Base-by-base conservation (phyloP, 2,888 invertebrate species). In the Leucophenga montana region DNA sequence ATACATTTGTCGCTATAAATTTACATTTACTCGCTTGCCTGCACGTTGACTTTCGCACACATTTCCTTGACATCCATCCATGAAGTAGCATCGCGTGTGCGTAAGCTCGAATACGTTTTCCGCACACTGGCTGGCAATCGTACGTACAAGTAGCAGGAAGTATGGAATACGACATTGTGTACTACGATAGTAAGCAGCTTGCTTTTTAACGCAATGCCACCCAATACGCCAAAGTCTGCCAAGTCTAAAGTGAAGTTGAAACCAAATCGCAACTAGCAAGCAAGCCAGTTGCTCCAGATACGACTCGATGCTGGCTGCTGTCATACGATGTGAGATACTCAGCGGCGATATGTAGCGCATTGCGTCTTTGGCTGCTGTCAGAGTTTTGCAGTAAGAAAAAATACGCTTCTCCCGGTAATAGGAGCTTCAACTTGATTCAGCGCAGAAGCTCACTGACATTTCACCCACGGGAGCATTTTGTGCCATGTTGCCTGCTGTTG, bases 1-100 rank as follows among this genome's bases (percentile, higher is more conserved):
- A n/a, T n/a, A 78, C 84, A 84, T 84, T 84, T 82, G 82, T 82
- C 82, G 82, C 84, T 77, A 80, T 82, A 82, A 84, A 84, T 84
- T 84, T 79, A 75, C 80, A 82, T 79, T 84, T 82, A 80, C 74
- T 72, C 79, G 81, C 80, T 83, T 50, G 57, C 33, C 48, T 66
- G 57, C n/a, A 44, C 44, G 22, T 18, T 67, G 64, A 18, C 44
- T 44, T 27, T 46, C 16, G 44, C 44, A 44, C 46, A 18, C 11
- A 14, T 31, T 16, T n/a, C n/a, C 59, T 67, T 31, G 14, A 18
- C 66, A 56, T 39, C 44, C 0, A 39, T 8, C 44, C 0, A 39
- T 8, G 16, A n/a, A 61, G 39, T 39, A 39, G 39, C 39, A 73
- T 75, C 74, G 77, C 75, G 78, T 76, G 75, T 77, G 77, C 77